Base-by-base conservation (phyloP, 2,113 vertebrate genomes). In the Pogona vitticeps region DNA sequence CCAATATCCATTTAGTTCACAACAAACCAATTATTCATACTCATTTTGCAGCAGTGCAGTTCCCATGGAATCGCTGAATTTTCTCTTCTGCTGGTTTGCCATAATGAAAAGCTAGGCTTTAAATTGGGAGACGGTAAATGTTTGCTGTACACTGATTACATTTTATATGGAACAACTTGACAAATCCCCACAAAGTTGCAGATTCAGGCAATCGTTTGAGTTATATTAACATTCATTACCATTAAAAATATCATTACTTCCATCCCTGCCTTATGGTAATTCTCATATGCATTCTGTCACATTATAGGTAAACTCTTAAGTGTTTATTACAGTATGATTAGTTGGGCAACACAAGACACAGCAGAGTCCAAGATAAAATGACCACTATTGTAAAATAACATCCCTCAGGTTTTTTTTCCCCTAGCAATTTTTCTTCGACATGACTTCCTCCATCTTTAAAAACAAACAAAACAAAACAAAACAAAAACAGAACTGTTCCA, bases 271-370 rank as follows among this genome's bases (percentile, higher is more conserved):
- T n/a, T 65, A 40, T 26, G 80, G 0, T 77, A 92, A 84, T 80
- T 92, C 85, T 33, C 3, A 91, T 76, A 82, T 91, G 67, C 72
- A 80, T 85, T 85, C 91, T 83, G 56, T 86, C 90, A 56, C 1
- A 40, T 83, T 91, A 61, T 17, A 87, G 17, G 23, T 79, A 82
- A 88, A 65, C 0, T 28, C 89, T 89, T 86, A 20, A 84, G 1
- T 71, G 1, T 86, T 93, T 84, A 61, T 8, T 76, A 70, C 2
- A 79, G 28, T n/a, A 83, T 82, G 31, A 88, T 83, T 61, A 84
- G 81, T 84, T 21, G 1, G 1, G 75, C 36, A 70, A n/a, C 1
- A 65, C 12, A 76, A 80, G 10, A 56, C n/a, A 86, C 85, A 89
- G 0, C 7, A 67, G 2, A 87, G 68, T 1, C 28, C 73, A 67